These are phyloP conservation scores for Larimichthys polyactis DNA, from an alignment of 2,113 vertebrate genomes.

Conservation along the genomic window DNA sequence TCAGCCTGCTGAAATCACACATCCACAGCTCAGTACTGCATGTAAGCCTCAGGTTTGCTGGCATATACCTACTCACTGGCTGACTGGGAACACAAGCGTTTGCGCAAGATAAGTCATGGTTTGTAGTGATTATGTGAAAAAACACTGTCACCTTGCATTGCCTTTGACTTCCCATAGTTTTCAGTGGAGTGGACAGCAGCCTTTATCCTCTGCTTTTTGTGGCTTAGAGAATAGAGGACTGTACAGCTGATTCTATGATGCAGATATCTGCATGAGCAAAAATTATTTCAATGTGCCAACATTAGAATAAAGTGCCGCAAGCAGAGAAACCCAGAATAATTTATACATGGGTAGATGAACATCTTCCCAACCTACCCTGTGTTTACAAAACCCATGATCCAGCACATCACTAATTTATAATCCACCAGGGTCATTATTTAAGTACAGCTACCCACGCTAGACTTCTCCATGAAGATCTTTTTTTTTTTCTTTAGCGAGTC, in stretches of 20 bases:
- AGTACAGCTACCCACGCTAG: conserved; percentile 51
- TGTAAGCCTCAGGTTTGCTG: conserved; percentile 67
- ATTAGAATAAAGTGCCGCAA: conserved; percentile 2
- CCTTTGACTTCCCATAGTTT: conserved; percentile 20
- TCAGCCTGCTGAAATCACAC: conserved; percentile 71
- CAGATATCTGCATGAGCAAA: conserved; percentile 4
- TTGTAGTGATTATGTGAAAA: conserved; percentile 71
- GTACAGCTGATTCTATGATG: background rate
- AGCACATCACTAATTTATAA: conserved; percentile 65
- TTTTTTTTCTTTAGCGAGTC: conserved; percentile 53
- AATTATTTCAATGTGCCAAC: background rate
- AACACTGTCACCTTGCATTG: conserved; percentile 25
- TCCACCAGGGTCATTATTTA: conserved; percentile 56
- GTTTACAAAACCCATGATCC: conserved; percentile 59
- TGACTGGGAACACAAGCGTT: conserved; percentile 65
- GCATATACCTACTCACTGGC: conserved; percentile 56
- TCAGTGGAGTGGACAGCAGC: conserved; percentile 1
- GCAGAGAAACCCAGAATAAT: conserved; percentile 22
- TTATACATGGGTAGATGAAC: conserved; percentile 23
- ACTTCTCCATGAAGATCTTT: conserved; percentile 28
- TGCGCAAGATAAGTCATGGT: conserved; percentile 74
- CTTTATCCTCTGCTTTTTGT: conserved; percentile 32
- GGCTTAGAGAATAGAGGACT: conserved; percentile 51
- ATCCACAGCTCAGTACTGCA: conserved; percentile 58
- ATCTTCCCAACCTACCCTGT: conserved; percentile 32